These are phyloP conservation scores for Meiosimyza platycephala DNA, from an alignment of 2,888 invertebrate genomes.

Conservation along the genomic window DNA sequence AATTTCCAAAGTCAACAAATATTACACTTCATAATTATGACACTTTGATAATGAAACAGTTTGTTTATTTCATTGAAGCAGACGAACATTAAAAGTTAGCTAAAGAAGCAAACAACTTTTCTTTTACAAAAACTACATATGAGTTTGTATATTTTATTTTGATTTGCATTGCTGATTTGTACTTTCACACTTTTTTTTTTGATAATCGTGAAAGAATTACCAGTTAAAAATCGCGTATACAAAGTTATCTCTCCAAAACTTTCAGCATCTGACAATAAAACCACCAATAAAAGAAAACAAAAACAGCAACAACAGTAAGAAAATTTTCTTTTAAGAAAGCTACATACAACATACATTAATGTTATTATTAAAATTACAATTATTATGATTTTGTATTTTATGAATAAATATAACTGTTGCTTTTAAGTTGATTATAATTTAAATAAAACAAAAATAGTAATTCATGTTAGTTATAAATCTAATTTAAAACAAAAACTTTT, in stretches of 20 bases:
- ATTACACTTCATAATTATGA: no score
- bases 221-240: no score
- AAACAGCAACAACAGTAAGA: slow-evolving; percentile 5
- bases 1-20: no score
- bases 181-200: not conserved
- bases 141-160: no score
- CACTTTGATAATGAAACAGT: no score
- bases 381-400: slow-evolving; percentile 22
- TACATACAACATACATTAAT: slow-evolving; percentile 18
- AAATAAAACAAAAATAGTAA: not conserved
- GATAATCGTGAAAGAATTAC: not conserved
- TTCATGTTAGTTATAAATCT: slow-evolving; percentile 27
- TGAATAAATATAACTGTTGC: slow-evolving; percentile 23
- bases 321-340: not conserved
- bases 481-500: slow-evolving; percentile 38
- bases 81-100: no score
- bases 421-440: slow-evolving; percentile 29
- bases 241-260: not conserved
- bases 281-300: slow-evolving; percentile 13
- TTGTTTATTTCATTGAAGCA: no score
- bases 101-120: no score
- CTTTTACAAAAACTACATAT: no score
- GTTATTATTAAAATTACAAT: slow-evolving; percentile 23
- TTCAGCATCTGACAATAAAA: slow-evolving; percentile 29
- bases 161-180: no score